Base-by-base conservation (phyloP, 1,140 invertebrate species). In the Bombus breviceps region DNA sequence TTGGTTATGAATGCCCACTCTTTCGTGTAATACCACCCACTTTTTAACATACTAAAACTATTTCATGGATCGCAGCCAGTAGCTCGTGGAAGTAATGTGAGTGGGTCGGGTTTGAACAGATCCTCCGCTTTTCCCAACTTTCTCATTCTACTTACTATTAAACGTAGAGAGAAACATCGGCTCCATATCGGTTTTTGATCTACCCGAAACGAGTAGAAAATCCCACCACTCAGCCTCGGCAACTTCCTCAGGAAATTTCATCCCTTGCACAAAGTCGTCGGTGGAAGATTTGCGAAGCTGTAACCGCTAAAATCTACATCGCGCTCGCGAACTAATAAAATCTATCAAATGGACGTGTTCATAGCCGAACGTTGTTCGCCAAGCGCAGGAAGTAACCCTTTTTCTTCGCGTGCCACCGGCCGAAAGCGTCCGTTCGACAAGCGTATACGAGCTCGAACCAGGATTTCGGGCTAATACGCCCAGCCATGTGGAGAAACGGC, bases 401-500 rank as follows among this genome's bases (percentile, higher is more conserved):
- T 53, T 34, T 53, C n/a, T 25, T n/a, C 22, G 71, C 34, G 25
- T n/a, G 18, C 6, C 28, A 62, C 32, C 37, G 34, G 53, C 8
- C 28, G 53, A 43, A 39, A 43, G 9, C n/a, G 39, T 43, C 47
- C 18, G 32, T 68, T 43, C n/a, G 78, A 75, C 79, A 41, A 18
- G 34, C 73, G 32, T 62, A 74, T n/a, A 74, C 37, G 69, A 41
- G 4, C n/a, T 59, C 59, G 75, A 81, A 47, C 41, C 41, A 37
- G 72, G 53, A 22, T 39, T 37, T 47, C n/a, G 53, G 32, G 73
- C 75, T 76, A 80, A 62, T 62, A 77, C 85, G 79, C 74, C n/a
- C 78, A 83, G 79, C 77, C 76, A 88, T 87, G 86, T 76, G 87
- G 72, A 81, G 82, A 90, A 90, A 90, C 73, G 78, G 86, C 62